A percentile compares a stretch with the other conserved stretches of the same genome.
phyloP scores from a whole-genome alignment of 1,140 invertebrate species.

The Nephila pilipes region DNA sequence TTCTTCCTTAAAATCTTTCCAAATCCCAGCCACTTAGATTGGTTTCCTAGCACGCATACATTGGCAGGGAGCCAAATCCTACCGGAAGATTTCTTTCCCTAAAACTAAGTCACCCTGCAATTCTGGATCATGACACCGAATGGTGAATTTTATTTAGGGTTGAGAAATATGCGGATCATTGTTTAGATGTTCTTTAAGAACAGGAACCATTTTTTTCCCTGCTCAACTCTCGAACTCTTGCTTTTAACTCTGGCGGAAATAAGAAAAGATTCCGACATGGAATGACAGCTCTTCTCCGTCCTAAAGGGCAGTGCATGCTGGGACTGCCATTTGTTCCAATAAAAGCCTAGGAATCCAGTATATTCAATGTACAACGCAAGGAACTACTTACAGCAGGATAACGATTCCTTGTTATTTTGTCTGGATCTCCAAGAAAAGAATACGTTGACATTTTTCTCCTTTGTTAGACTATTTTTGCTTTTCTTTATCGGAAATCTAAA shows the following conservation, averaged over 20 bases:
- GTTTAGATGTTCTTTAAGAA: slow-evolving; percentile 2
- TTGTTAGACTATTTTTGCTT: background rate
- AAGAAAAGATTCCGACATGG: background rate
- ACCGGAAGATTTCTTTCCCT: slow-evolving; percentile 9
- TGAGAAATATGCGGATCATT: slow-evolving; percentile 18
- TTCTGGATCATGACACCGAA: slow-evolving; percentile 12
- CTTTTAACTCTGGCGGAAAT: slow-evolving; percentile 16
- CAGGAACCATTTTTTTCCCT: background rate
- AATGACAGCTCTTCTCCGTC: background rate
- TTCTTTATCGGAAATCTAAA: slow-evolving; percentile 4
- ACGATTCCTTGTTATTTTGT: slow-evolving; percentile 26
- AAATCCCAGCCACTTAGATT: slow-evolving; percentile 1
- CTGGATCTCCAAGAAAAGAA: slow-evolving; percentile 2
- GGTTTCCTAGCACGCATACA: background rate
- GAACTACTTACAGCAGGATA: slow-evolving; percentile 1
- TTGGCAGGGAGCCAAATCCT: background rate
- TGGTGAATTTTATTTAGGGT: slow-evolving; percentile 21
- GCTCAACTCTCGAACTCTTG: background rate
- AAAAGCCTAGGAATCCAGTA: slow-evolving; percentile 10
- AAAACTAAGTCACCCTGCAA: background rate
- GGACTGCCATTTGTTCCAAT: slow-evolving; percentile 13
- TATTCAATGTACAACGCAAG: background rate
- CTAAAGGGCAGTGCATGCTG: background rate
- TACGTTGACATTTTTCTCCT: background rate
- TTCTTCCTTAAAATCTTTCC: background rate